Base-by-base conservation (phyloP, 1,140 invertebrate species). In the Ceratosolen solmsi region DNA sequence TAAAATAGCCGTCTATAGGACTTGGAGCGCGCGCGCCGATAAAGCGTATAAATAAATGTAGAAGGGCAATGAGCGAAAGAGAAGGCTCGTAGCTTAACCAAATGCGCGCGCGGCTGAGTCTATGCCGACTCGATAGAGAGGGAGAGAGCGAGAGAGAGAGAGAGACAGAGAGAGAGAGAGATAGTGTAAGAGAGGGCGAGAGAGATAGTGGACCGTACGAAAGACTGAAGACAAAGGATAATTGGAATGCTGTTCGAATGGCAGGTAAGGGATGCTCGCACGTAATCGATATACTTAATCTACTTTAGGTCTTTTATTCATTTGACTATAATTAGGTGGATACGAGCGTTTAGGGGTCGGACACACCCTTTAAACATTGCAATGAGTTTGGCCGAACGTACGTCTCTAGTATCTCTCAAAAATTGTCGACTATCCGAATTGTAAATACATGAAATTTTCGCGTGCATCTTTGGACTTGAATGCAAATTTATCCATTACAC, bases 41-140 rank as follows among this genome's bases (percentile, higher is more conserved):
- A 36, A n/a, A 65, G 33, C 41, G 33, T 36, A 56, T 56, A 36
- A 74, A 56, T 56, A 36, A 74, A 58, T 22, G 72, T n/a, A n/a
- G 33, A 76, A 20, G 56, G 73, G 33, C 58, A 75, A 75, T 41
- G 73, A 75, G 54, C 20, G 20, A 75, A 58, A 58, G 73, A 58
- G 73, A n/a, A 58, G 5, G 54, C 33, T 1, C 36, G 65, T 7
- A 20, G 58, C 3, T 3, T 15, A n/a, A 9, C n/a, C n/a, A 30
- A 30, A 63, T 30, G 15, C 8, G 58, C 3, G n/a, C 25, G n/a
- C 58, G 11, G 51, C 20, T 54, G 5, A n/a, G n/a, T n/a, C n/a
- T 4, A 25, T 56, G 17, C 20, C 17, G 54, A 56, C 4, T 56
- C 2, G 27, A 36, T 25, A 20, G 63, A 36, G 63, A 38, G 63